These are phyloP conservation scores for Decapterus maruadsi DNA, from an alignment of 2,797 vertebrate genomes.

Conservation along the genomic window DNA sequence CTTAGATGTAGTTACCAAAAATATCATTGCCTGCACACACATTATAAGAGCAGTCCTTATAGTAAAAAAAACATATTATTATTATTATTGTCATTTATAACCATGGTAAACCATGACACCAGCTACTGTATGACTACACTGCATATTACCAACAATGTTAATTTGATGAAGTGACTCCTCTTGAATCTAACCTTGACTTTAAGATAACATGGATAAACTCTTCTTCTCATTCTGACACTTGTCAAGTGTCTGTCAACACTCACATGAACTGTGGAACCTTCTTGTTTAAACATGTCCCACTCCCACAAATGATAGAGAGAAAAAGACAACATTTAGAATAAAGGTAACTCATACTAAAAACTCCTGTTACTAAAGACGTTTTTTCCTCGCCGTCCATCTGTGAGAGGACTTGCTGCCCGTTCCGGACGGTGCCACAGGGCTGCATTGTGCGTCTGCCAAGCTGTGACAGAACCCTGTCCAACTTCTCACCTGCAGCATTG, in stretches of 20 bases:
- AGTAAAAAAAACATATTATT: not conserved
- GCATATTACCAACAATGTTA: not conserved
- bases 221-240: not conserved
- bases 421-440: slow-evolving; percentile 66
- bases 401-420: slow-evolving; percentile 29
- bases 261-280: too few species aligned
- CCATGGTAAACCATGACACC: not conserved
- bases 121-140: not conserved
- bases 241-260: not conserved
- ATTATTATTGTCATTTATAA: not conserved
- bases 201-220: not conserved
- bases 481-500: slow-evolving; percentile 85
- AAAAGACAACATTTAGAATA: too few species aligned
- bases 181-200: not conserved
- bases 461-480: slow-evolving; percentile 67
- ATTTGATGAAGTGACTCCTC: not conserved
- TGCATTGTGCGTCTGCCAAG: slow-evolving; percentile 74
- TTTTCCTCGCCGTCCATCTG: slow-evolving; percentile 11
- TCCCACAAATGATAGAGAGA: too few species aligned
- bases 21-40: too few species aligned
- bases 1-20: too few species aligned
- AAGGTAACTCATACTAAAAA: slow-evolving; percentile 3
- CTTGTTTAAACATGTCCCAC: too few species aligned
- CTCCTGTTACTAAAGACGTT: slow-evolving; percentile 9
- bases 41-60: too few species aligned